Conservation (phyloP, 2,113 vertebrate species). For the Progne subis region DNA sequence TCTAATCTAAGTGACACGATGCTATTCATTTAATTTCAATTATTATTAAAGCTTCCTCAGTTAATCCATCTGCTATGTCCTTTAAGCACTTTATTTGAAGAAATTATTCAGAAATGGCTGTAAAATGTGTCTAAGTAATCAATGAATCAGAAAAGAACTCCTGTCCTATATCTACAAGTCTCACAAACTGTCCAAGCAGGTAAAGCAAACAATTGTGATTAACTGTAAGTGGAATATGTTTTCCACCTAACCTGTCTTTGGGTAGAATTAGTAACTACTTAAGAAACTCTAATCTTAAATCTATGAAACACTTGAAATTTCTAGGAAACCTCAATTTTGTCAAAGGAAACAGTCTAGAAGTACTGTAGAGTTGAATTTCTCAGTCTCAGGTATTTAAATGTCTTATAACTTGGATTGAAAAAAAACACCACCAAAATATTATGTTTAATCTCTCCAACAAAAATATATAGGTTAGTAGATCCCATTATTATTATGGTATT, state of each 20-base stretch:
- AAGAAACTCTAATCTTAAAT: background rate
- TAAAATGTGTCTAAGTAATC: background rate
- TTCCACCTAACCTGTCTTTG: background rate
- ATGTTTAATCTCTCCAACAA: background rate
- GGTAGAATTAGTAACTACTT: background rate
- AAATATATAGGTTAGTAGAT: slow-evolving; percentile 15
- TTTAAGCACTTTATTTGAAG: background rate
- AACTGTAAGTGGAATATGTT: background rate
- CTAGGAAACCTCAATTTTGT: background rate
- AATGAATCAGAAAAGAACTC: background rate
- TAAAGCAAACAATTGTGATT: background rate
- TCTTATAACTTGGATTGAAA: background rate
- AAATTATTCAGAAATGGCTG: background rate
- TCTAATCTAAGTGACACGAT: background rate
- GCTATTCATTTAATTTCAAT: background rate
- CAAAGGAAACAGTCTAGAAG: background rate
- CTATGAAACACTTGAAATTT: background rate
- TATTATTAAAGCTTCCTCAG: background rate
- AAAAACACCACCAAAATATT: background rate
- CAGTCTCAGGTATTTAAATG: background rate
- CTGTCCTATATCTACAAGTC: background rate
- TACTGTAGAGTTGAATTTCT: background rate
- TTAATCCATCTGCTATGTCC: background rate
- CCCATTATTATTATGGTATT: slow-evolving; percentile 23
- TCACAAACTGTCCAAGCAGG: background rate